Evolutionary conservation across 1,140 invertebrate genomes (phyloP), one percentile per base, ranked within the genome.

Genomic region (Cataglyphis hispanica): DNA sequence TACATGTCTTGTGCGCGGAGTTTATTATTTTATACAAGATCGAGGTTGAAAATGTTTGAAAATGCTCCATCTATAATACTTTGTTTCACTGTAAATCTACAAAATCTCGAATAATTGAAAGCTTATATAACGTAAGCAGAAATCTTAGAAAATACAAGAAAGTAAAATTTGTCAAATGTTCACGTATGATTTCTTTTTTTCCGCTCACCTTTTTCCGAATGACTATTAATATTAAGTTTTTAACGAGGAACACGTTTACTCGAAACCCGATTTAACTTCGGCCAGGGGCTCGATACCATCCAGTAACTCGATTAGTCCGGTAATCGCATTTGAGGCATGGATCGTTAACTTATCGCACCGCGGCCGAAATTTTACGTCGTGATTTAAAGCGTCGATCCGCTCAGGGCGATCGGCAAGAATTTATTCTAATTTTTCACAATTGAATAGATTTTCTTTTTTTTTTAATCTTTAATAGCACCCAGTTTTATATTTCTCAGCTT

Each of bases 341-440:
- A 91, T 91, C 91, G 91, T 92, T 92, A 92, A 92, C 91, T 92
- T 92, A 91, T 91, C 91, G 89, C 89, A 78, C 56, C 86, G 84
- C 89, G 83, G 60, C 80, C n/a, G n/a, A 92, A 88, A 91, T 91
- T 92, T 91, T 88, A 91, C 87, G 81, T 88, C 87, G 84, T 87
- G 90, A 92, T 91, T 89, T 75, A 75, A 74, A 53, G 70, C 70
- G 63, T 10, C 74, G 72, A 86, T 40, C 46, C 60, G 84, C 87
- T 89, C 66, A 27, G 74, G 72, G 78, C 81, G 60, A 89, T 81
- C 89, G 77, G 72, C 53, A 63, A 43, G 25, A 78, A 87, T 87
- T 87, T 63, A 84, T 86, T 63, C 37, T 11, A 46, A 72, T 77
- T n/a, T 34, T 56, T 43, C 60, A 22, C 66, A 37, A 50, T 11